Conservation (phyloP, 2,888 invertebrate species). For the Philaethria dido region DNA sequence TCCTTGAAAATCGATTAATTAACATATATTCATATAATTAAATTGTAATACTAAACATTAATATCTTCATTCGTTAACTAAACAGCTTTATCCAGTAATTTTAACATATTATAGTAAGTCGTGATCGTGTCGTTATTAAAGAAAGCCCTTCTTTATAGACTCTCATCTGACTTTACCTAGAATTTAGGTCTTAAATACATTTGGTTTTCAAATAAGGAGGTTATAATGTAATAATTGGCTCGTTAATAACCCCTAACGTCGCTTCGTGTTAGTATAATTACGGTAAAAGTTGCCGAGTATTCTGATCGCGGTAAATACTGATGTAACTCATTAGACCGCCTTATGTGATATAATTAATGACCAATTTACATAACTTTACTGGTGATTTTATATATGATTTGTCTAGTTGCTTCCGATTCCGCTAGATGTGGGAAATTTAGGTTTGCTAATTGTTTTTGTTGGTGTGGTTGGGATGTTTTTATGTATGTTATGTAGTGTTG, state of each 20-base stretch:
- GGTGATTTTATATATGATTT: slow-evolving; percentile 21
- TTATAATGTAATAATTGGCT: slow-evolving; percentile 48
- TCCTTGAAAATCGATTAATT: too few relatives aligned
- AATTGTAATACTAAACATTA: not conserved
- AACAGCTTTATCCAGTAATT: slow-evolving; percentile 18
- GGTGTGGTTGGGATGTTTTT: not conserved
- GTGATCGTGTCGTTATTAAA: slow-evolving; percentile 40
- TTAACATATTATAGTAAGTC: slow-evolving; percentile 27
- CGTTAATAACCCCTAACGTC: slow-evolving; percentile 44
- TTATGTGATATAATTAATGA: slow-evolving; percentile 41
- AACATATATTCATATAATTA: not conserved
- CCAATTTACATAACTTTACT: slow-evolving; percentile 34
- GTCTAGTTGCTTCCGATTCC: slow-evolving; percentile 24
- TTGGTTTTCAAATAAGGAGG: slow-evolving; percentile 43
- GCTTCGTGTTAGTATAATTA: slow-evolving; percentile 42
- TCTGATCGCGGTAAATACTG: slow-evolving; percentile 39
- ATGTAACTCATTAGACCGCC: slow-evolving; percentile 42
- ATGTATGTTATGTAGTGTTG: not conserved
- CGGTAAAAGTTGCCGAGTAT: slow-evolving; percentile 40
- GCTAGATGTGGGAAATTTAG: not conserved
- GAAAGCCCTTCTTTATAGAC: slow-evolving; percentile 40
- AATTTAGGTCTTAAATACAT: slow-evolving; percentile 39
- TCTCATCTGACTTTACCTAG: slow-evolving; percentile 30
- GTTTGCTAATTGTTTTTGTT: not conserved
- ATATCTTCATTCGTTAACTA: slow-evolving; percentile 6